These are phyloP conservation scores for Colletes collaris DNA, from an alignment of 2,888 invertebrate species.

Conservation along the genomic window DNA sequence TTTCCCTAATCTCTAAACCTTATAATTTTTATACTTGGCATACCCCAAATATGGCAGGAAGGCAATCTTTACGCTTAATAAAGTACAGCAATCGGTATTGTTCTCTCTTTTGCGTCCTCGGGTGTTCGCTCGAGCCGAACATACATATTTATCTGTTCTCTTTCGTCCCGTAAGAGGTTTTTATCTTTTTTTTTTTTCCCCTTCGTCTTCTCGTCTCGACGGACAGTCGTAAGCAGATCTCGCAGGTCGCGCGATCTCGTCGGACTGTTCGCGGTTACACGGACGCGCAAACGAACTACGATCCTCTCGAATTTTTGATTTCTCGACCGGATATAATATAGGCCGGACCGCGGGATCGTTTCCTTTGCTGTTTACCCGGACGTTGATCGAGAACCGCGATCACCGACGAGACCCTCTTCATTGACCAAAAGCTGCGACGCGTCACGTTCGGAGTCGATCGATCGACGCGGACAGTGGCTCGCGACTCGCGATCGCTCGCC, in stretches of 20 bases:
- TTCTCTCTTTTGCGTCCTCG: slow-evolving; percentile 54
- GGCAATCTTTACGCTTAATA: slow-evolving; percentile 85
- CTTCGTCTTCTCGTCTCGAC: slow-evolving; percentile 50
- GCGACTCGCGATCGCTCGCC: slow-evolving; percentile 60
- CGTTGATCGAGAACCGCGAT: too few relatives aligned
- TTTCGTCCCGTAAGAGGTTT: slow-evolving; percentile 41
- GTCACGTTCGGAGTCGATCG: slow-evolving; percentile 13
- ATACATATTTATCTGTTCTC: slow-evolving; percentile 33
- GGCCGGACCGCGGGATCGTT: too few relatives aligned
- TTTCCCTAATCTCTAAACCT: slow-evolving; percentile 81
- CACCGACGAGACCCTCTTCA: too few relatives aligned
- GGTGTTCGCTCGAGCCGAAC: slow-evolving; percentile 62
- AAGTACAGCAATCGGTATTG: slow-evolving; percentile 83
- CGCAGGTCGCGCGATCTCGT: slow-evolving; percentile 66
- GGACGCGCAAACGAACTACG: not conserved
- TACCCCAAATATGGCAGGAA: slow-evolving; percentile 87
- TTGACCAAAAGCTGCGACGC: not conserved
- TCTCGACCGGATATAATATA: too few relatives aligned
- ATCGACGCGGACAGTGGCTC: slow-evolving; percentile 25
- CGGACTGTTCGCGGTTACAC: slow-evolving; percentile 6
- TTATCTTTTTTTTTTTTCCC: too few relatives aligned
- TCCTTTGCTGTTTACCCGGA: too few relatives aligned
- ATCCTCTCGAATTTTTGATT: not conserved
- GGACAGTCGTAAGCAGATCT: slow-evolving; percentile 73
- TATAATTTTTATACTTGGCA: slow-evolving; percentile 85